These are phyloP conservation scores for Podarcis muralis DNA, from an alignment of 2,113 vertebrate species.

Conservation along the genomic window DNA sequence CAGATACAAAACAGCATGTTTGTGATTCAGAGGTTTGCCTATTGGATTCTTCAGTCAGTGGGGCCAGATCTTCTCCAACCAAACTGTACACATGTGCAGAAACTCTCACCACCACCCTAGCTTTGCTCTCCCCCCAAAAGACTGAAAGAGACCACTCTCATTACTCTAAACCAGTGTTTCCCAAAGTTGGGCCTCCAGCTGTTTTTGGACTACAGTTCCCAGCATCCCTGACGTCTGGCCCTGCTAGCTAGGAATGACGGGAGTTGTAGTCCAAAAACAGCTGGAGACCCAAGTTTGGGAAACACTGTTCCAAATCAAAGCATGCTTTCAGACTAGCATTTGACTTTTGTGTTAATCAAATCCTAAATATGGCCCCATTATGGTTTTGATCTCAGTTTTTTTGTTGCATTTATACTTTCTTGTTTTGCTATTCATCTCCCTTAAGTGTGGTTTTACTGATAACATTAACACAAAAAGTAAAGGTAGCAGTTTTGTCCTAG, in stretches of 20 bases:
- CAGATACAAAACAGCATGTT: not conserved
- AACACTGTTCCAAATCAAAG: too few relatives aligned
- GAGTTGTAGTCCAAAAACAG: too few relatives aligned
- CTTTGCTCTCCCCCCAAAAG: not conserved
- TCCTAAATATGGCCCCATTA: not conserved
- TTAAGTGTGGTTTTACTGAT: not conserved
- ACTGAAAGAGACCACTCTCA: not conserved
- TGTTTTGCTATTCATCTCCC: too few relatives aligned
- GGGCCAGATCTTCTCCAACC: not conserved
- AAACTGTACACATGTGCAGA: not conserved
- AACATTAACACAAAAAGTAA: not conserved
- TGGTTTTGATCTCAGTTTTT: not conserved
- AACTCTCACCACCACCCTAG: not conserved
- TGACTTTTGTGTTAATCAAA: not conserved
- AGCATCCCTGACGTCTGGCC: too few relatives aligned
- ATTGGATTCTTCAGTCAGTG: not conserved
- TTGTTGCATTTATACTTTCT: not conserved
- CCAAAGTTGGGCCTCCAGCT: too few relatives aligned
- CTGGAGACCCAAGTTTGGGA: too few relatives aligned
- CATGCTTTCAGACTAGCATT: too few relatives aligned
- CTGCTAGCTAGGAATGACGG: too few relatives aligned
- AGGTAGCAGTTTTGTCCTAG: not conserved
- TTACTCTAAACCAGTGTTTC: not conserved
- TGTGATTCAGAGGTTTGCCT: too few relatives aligned
- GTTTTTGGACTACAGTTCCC: too few relatives aligned